Base-by-base conservation (phyloP, 2,888 invertebrate species). In the Galeruca laticollis region DNA sequence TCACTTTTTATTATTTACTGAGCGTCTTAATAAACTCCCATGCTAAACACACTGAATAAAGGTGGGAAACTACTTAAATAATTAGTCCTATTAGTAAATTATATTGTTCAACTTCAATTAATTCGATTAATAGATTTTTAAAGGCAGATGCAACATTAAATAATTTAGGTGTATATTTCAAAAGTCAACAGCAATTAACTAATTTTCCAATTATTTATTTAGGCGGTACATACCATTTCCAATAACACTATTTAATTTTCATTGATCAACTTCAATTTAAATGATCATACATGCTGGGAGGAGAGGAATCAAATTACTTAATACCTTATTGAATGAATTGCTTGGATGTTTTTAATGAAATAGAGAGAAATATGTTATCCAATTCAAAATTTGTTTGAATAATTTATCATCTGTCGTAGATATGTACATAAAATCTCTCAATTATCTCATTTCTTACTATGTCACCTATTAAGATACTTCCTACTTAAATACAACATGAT, bases 141-240 rank as follows among this genome's bases (percentile, higher is more conserved):
- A 69, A 65, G 70, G 72, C 72, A 74, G 67, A 69, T 74, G 71
- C 72, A 68, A 54, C 68, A 70, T 69, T 67, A 59, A 70, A 71
- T 71, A 72, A 74, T 72, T 74, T 63, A 72, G 52, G 59, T 59
- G 35, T 57, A 57, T 35, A 35, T 57, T 33, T 40, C 21, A 59
- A 51, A 33, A 57, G 65, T 49, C 57, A 65, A 65, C 65, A 57
- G 70, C 75, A 75, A 76, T 76, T 74, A 71, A 77, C 75, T 73
- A 74, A 75, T 71, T 76, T 75, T 70, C 70, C 76, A 74, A 77
- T 77, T 77, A 73, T 47, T 71, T 69, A 64, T 68, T 73, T 71
- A 56, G 61, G 61, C 57, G 64, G 57, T 57, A 20, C 37, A 33
- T 64, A 56, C 52, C 56, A 40, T 56, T 64, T 64, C 54, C 64